phyloP scores from a whole-genome alignment of 2,888 invertebrate genomes.

The Amphipoea lucens region DNA sequence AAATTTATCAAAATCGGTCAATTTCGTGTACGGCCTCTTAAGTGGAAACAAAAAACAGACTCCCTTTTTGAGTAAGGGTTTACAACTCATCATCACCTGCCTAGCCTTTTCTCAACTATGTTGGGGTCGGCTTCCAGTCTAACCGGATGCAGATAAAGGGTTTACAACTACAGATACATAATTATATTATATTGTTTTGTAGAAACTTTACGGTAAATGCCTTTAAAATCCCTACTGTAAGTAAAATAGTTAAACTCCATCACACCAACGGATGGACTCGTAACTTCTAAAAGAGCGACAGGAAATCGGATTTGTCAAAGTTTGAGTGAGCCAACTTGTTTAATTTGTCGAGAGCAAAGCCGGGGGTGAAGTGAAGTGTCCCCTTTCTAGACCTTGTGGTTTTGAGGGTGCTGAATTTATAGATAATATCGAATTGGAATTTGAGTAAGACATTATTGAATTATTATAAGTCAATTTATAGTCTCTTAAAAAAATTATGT shows the following conservation, averaged over 20 bases:
- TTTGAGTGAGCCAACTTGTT: constrained; percentile 65
- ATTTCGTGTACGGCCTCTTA: background rate
- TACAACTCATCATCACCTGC: background rate
- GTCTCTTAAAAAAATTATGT: background rate
- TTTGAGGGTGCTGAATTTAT: constrained; percentile 15
- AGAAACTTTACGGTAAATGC: background rate
- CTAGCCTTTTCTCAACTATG: too few relatives aligned
- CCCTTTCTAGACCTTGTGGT: constrained; percentile 38
- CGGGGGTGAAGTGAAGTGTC: constrained; percentile 46
- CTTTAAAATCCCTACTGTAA: constrained; percentile 13
- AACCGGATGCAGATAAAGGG: too few relatives aligned
- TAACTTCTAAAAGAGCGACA: constrained; percentile 65
- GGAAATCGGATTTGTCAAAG: constrained; percentile 67
- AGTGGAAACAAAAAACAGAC: background rate
- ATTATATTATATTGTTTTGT: background rate
- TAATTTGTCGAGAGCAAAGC: constrained; percentile 62
- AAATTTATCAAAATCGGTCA: background rate
- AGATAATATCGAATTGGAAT: constrained; percentile 2
- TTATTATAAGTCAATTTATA: too few relatives aligned
- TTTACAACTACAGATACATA: too few relatives aligned
- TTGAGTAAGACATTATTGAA: background rate
- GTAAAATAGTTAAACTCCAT: constrained; percentile 44
- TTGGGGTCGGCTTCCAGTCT: too few relatives aligned
- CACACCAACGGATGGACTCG: constrained; percentile 52
- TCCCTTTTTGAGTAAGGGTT: background rate